Percentiles rank a stretch among this genome's conserved stretches.
These are phyloP conservation scores for Grammomys surdaster DNA, from an alignment of 2,113 vertebrate species.

Conservation along the genomic window DNA sequence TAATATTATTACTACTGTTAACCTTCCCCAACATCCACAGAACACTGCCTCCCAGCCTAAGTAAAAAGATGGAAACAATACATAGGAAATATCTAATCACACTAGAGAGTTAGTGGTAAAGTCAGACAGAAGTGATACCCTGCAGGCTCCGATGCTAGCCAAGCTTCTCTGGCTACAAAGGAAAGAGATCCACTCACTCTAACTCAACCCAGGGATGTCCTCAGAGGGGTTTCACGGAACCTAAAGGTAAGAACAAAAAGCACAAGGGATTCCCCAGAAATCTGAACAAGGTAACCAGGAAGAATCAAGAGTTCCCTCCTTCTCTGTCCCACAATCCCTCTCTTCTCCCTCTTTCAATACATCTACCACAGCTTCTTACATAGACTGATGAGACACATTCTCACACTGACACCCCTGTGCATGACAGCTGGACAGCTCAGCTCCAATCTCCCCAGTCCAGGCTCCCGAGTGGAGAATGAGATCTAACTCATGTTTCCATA, in stretches of 20 bases:
- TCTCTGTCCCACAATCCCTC: not conserved
- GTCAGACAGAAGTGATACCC: not conserved
- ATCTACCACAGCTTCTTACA: not conserved
- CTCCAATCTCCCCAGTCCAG: not conserved
- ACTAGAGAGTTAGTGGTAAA: not conserved
- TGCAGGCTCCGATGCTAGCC: not conserved
- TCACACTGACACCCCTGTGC: not conserved
- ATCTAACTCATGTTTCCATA: not conserved
- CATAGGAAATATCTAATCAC: not conserved
- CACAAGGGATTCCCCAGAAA: not conserved
- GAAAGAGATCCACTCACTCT: not conserved
- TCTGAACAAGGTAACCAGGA: not conserved
- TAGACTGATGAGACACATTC: not conserved
- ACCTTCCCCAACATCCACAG: constrained; percentile 2
- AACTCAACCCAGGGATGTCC: not conserved
- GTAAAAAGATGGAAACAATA: not conserved
- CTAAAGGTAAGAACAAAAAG: not conserved
- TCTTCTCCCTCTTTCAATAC: not conserved
- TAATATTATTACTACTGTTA: not conserved
- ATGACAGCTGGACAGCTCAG: not conserved
- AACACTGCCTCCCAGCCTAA: not conserved
- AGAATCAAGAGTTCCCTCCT: not conserved
- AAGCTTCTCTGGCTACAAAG: not conserved
- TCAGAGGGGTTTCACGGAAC: not conserved
- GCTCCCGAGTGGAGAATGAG: not conserved